These are phyloP conservation scores for Samia ricini DNA, from an alignment of 1,140 invertebrate genomes.

Conservation along the genomic window DNA sequence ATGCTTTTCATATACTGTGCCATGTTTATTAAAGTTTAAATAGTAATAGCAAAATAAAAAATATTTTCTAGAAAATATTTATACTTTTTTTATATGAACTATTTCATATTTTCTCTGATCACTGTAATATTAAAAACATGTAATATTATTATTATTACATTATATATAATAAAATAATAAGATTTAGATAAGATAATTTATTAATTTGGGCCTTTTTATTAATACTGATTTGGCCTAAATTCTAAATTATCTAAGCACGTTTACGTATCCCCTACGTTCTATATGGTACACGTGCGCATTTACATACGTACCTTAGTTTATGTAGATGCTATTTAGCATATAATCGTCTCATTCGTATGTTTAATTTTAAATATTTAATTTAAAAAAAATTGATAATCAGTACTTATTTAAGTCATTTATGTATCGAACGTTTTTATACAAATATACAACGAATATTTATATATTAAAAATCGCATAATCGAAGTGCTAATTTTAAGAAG, in stretches of 20 bases:
- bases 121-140: background rate
- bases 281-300: too few species aligned
- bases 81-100: background rate
- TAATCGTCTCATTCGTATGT: background rate
- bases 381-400: slow-evolving; percentile 23
- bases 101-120: background rate
- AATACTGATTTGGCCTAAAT: background rate
- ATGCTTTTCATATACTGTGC: background rate
- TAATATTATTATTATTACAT: slow-evolving; percentile 1
- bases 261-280: too few species aligned
- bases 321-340: too few species aligned
- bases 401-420: slow-evolving; percentile 58
- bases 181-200: slow-evolving; percentile 20
- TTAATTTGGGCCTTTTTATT: slow-evolving; percentile 14
- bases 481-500: background rate
- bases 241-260: background rate
- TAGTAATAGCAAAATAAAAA: background rate
- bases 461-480: background rate
- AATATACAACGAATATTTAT: slow-evolving; percentile 55
- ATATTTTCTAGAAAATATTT: background rate
- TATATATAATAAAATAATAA: slow-evolving; percentile 7
- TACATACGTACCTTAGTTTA: too few species aligned
- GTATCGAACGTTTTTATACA: slow-evolving; percentile 67
- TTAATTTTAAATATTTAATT: background rate
- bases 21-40: background rate